Percentiles rank a stretch among this genome's conserved stretches.
These are phyloP conservation scores for Sarcophilus harrisii DNA, from an alignment of 2,797 vertebrate genomes.

Conservation along the genomic window DNA sequence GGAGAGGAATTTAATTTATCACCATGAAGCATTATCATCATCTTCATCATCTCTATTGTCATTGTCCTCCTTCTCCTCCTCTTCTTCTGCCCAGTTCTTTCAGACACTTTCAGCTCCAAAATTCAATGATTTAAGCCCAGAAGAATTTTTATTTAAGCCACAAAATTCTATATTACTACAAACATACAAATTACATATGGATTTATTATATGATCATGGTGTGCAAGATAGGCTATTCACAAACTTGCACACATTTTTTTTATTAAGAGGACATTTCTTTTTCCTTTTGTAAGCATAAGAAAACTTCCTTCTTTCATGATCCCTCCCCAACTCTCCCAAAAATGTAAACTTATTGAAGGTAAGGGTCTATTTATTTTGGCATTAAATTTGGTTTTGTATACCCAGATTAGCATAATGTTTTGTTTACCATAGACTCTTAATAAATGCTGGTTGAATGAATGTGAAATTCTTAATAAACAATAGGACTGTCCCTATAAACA, in stretches of 20 bases:
- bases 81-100: background rate
- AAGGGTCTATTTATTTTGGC: background rate
- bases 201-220: background rate
- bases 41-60: background rate
- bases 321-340: background rate
- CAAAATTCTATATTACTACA: background rate
- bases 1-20: background rate
- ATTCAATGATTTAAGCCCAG: background rate
- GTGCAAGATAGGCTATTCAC: background rate
- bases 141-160: background rate
- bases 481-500: background rate
- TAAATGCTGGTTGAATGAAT: background rate
- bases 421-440: background rate
- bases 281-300: background rate
- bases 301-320: background rate
- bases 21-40: background rate
- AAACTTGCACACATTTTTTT: background rate
- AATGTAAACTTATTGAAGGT: background rate
- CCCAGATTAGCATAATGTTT: background rate
- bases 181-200: background rate
- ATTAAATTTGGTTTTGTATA: background rate
- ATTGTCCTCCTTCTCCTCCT: background rate
- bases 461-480: background rate
- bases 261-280: background rate
- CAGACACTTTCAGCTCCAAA: background rate